Evolutionary conservation across 2,113 vertebrate genomes (phyloP).

Genomic region (Sander lucioperca): DNA sequence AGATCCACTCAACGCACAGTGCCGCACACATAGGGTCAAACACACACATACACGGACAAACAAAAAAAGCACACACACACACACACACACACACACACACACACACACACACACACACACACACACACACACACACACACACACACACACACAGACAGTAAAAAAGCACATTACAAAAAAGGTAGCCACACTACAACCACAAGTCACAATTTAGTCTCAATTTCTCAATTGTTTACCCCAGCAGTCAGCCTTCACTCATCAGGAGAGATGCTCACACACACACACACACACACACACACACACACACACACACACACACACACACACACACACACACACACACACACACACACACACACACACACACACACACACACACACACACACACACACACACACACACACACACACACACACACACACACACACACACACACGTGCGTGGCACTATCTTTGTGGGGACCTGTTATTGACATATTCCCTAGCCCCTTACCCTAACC

Average conservation of each 20-base stretch:
- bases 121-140: slow-evolving; percentile 17
- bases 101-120: slow-evolving; percentile 2
- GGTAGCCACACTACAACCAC: slow-evolving; percentile 26
- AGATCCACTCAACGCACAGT: slow-evolving; percentile 79
- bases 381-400: neutral
- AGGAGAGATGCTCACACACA: neutral
- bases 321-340: neutral
- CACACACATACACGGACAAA: slow-evolving; percentile 16
- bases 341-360: neutral
- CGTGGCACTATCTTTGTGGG: too few relatives aligned
- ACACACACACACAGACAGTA: neutral
- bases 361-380: neutral
- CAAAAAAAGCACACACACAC: slow-evolving; percentile 9
- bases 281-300: neutral
- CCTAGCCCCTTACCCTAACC: too few relatives aligned
- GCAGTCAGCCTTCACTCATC: slow-evolving; percentile 48
- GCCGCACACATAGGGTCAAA: slow-evolving; percentile 25
- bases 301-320: neutral
- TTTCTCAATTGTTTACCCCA: slow-evolving; percentile 61
- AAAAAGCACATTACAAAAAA: slow-evolving; percentile 31
- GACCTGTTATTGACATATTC: too few relatives aligned
- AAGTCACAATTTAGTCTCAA: slow-evolving; percentile 44
- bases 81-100: slow-evolving; percentile 21
- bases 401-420: neutral
- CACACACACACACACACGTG: neutral